Evolutionary conservation across 2,888 invertebrate genomes (phyloP).

Genomic region (Eledona agricola): DNA sequence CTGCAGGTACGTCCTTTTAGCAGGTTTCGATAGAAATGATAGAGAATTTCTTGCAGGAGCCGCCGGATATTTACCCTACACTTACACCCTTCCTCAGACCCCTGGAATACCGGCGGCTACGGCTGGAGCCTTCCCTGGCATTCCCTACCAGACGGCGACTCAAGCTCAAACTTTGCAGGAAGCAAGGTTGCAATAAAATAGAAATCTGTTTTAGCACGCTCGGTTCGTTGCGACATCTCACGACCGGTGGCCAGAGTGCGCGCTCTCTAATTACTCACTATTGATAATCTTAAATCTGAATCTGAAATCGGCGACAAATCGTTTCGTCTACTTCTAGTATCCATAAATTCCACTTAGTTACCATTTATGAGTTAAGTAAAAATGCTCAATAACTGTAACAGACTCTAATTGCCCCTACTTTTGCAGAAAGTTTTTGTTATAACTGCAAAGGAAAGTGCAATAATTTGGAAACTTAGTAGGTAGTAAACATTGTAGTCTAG

Average conservation of each 20-base stretch:
- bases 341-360: conserved; percentile 53
- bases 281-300: conserved; percentile 16
- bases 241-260: too few relatives aligned
- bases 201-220: conserved; percentile 17
- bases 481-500: conserved; percentile 39
- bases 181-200: conserved; percentile 75
- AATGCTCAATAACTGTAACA: conserved; percentile 58
- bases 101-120: conserved; percentile 66
- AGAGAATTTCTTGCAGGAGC: conserved; percentile 50
- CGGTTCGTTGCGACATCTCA: conserved; percentile 11
- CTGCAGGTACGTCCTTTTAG: conserved; percentile 62
- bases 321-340: conserved; percentile 39
- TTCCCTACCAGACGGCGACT: conserved; percentile 69
- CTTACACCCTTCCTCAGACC: conserved; percentile 72
- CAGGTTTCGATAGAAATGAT: background rate
- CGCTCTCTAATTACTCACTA: too few relatives aligned
- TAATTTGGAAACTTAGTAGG: conserved; percentile 45
- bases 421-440: conserved; percentile 59
- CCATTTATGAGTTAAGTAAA: conserved; percentile 44
- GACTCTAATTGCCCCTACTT: conserved; percentile 59
- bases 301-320: conserved; percentile 14
- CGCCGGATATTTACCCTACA: conserved; percentile 80
- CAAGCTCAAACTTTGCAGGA: conserved; percentile 76
- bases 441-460: conserved; percentile 61
- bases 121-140: conserved; percentile 70